Conservation (phyloP, 2,113 vertebrate genomes). For the Riparia riparia region DNA sequence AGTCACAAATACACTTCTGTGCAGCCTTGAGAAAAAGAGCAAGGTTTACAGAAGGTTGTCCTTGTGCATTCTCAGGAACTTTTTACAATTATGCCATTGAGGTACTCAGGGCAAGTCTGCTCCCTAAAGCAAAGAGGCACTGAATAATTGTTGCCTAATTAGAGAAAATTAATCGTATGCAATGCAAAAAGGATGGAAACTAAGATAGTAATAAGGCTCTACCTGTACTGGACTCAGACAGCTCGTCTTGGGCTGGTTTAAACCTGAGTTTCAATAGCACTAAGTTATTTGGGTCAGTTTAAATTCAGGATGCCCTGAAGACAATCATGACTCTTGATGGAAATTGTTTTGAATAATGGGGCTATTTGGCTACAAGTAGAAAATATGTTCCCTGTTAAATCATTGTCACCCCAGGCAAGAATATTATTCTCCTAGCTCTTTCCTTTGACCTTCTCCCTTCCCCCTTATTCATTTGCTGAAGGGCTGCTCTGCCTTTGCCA, state of each 20-base stretch:
- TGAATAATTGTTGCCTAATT: background rate
- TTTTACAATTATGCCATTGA: background rate
- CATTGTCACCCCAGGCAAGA: constrained; percentile 46
- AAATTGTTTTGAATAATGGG: constrained; percentile 55
- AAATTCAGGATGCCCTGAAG: constrained; percentile 56
- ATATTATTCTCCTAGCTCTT: constrained; percentile 6
- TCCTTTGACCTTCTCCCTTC: constrained; percentile 30
- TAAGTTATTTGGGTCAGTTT: constrained; percentile 59
- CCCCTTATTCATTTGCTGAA: background rate
- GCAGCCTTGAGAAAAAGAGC: background rate
- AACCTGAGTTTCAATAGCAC: background rate
- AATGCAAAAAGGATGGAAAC: background rate
- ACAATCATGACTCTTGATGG: constrained; percentile 48
- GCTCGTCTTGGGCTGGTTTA: constrained; percentile 15
- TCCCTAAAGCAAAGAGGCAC: background rate
- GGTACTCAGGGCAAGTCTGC: background rate
- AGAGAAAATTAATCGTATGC: background rate
- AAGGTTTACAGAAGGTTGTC: background rate
- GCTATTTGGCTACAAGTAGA: constrained; percentile 47
- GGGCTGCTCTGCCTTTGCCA: background rate
- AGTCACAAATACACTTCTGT: background rate
- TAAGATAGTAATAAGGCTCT: background rate
- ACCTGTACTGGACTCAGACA: background rate
- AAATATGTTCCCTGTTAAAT: constrained; percentile 59
- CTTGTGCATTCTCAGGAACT: background rate